These are phyloP conservation scores for Tribolium madens DNA, from an alignment of 1,140 invertebrate genomes.

Conservation along the genomic window DNA sequence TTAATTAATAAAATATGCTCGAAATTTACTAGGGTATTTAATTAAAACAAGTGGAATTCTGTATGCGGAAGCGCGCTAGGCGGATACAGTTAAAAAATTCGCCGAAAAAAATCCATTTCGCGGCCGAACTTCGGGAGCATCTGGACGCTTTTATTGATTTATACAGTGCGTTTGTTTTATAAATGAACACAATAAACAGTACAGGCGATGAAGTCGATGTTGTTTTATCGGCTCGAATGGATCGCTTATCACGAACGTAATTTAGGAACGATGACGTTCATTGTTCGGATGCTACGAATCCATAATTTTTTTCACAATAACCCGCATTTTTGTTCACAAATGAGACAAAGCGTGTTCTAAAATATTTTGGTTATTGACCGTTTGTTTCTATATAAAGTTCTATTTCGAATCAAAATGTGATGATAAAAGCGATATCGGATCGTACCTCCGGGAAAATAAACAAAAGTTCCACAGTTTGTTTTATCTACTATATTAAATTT, in stretches of 20 bases:
- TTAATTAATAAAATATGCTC: constrained; percentile 36
- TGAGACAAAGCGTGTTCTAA: background rate
- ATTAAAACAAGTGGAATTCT: constrained; percentile 14
- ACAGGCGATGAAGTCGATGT: constrained; percentile 34
- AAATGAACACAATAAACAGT: constrained; percentile 36
- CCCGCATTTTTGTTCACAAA: background rate
- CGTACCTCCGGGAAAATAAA: background rate
- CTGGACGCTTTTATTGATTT: constrained; percentile 24
- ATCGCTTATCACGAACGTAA: constrained; percentile 29
- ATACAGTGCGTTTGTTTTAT: constrained; percentile 36
- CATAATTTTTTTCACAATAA: constrained; percentile 25
- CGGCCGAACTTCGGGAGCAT: background rate
- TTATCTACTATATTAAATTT: background rate
- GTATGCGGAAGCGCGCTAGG: background rate
- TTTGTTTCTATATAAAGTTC: background rate
- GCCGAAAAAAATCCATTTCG: background rate
- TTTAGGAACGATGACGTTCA: constrained; percentile 24
- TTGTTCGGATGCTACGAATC: constrained; percentile 11
- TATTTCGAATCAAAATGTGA: background rate
- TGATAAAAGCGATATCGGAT: too few species aligned
- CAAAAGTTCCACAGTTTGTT: background rate
- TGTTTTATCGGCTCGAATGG: constrained; percentile 36
- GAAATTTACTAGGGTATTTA: constrained; percentile 29
- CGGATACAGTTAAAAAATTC: background rate
- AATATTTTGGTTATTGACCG: background rate